Conservation (phyloP, 2,797 vertebrate genomes). For the Propithecus deckenii region DNA sequence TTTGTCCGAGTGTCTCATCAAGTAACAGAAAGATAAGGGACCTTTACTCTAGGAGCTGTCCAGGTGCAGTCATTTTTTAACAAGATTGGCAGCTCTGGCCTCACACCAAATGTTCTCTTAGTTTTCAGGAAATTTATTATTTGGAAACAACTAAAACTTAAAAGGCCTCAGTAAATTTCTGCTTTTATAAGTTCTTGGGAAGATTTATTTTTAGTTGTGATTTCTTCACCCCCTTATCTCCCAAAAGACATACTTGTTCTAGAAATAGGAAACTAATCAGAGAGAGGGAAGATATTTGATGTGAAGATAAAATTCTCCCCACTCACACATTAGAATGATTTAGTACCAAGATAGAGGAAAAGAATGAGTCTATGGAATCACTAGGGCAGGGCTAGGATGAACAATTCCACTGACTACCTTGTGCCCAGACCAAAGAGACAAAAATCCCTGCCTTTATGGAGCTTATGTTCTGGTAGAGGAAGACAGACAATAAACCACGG, state of each 20-base stretch:
- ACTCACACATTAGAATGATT: not conserved
- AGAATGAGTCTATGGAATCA: not conserved
- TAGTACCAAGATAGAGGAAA: not conserved
- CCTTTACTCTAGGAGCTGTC: not conserved
- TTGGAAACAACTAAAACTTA: not conserved
- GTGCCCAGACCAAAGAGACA: not conserved
- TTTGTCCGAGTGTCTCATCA: not conserved
- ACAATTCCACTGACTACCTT: not conserved
- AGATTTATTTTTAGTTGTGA: not conserved
- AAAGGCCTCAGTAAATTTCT: not conserved
- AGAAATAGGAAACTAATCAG: not conserved
- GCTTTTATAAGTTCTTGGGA: not conserved
- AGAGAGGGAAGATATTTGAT: not conserved
- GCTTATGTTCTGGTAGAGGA: not conserved
- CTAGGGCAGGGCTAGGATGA: not conserved
- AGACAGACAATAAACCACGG: not conserved
- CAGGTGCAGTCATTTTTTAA: not conserved
- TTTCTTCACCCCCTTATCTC: not conserved
- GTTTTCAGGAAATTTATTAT: slow-evolving; percentile 12
- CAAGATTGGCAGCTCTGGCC: not conserved
- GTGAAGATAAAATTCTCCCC: not conserved
- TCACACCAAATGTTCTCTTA: not conserved
- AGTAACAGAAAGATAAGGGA: not conserved
- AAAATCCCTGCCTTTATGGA: not conserved
- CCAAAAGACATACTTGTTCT: not conserved